These are phyloP conservation scores for Agrotis clavis DNA, from an alignment of 2,888 invertebrate genomes.

Conservation along the genomic window DNA sequence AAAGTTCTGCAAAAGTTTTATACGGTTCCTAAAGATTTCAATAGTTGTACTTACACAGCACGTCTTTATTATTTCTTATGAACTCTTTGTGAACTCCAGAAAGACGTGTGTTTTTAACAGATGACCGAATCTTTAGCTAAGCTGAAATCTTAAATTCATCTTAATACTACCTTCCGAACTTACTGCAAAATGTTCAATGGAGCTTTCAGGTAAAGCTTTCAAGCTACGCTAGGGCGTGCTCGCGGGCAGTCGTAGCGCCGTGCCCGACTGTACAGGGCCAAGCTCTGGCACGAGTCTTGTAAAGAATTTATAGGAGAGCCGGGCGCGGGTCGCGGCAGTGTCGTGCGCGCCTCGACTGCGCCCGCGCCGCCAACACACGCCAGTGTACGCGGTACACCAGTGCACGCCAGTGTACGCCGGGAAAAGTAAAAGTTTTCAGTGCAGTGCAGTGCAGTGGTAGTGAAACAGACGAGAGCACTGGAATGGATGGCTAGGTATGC, in stretches of 20 bases:
- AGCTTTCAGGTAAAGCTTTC: conserved; percentile 37
- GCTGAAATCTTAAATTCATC: not conserved
- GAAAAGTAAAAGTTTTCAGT: conserved; percentile 81
- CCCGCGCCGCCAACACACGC: conserved; percentile 62
- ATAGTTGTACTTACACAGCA: not conserved
- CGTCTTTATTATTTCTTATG: not conserved
- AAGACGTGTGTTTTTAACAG: not conserved
- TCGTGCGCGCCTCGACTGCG: conserved; percentile 69
- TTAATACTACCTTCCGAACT: not conserved
- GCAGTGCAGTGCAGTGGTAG: conserved; percentile 80
- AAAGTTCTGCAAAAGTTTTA: not conserved
- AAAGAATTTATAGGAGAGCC: conserved; percentile 89
- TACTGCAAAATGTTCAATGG: not conserved
- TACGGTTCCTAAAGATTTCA: conserved; percentile 11
- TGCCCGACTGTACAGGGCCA: conserved; percentile 85
- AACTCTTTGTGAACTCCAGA: not conserved
- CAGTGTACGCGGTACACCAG: conserved; percentile 36
- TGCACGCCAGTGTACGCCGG: conserved; percentile 63
- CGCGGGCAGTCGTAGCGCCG: conserved; percentile 62
- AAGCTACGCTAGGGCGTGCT: conserved; percentile 70
- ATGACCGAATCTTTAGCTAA: not conserved
- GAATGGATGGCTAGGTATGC: conserved; percentile 86
- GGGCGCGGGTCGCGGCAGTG: conserved; percentile 81
- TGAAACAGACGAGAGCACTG: conserved; percentile 73
- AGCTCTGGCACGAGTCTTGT: conserved; percentile 87